A percentile compares a stretch with the other conserved stretches of the same genome.
phyloP scores from a whole-genome alignment of 2,113 vertebrate species.

The Gasterosteus nipponicus region DNA sequence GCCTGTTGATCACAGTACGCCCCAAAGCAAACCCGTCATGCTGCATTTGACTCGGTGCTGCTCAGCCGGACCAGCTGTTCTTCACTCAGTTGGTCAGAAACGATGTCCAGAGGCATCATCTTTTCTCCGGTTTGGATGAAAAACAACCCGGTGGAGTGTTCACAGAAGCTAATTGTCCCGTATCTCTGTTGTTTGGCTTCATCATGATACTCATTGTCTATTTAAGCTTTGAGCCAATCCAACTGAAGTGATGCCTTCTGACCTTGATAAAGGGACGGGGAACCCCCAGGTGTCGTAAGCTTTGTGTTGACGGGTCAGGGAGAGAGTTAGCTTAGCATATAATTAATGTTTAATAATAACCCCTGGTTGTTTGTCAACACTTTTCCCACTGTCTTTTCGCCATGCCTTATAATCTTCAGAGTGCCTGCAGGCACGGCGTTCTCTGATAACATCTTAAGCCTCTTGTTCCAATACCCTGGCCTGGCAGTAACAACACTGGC shows the following conservation, averaged over 20 bases:
- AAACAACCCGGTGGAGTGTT: background rate
- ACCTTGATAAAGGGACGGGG: constrained; percentile 81
- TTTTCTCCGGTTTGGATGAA: background rate
- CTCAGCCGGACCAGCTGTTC: background rate
- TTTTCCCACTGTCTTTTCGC: constrained; percentile 75
- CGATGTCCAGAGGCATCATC: background rate
- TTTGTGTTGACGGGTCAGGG: constrained; percentile 74
- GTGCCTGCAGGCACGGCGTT: constrained; percentile 79
- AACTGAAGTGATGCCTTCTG: constrained; percentile 77
- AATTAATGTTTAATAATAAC: constrained; percentile 86
- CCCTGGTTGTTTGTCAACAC: constrained; percentile 85
- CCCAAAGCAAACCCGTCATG: no score
- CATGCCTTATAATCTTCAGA: constrained; percentile 81
- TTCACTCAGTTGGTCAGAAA: background rate
- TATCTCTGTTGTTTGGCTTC: constrained; percentile 32
- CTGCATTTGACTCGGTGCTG: background rate
- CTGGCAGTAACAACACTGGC: constrained; percentile 80
- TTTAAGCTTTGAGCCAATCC: constrained; percentile 66
- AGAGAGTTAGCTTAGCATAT: constrained; percentile 82
- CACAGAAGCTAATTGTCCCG: background rate
- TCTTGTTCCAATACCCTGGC: constrained; percentile 84
- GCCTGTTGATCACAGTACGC: no score
- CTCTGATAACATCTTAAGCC: constrained; percentile 84
- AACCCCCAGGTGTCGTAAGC: constrained; percentile 78
- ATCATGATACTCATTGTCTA: constrained; percentile 60